Evolutionary conservation across 1,140 invertebrate genomes (phyloP), one percentile per base, ranked within the genome.

Genomic region (Sweltsa coloradensis): DNA sequence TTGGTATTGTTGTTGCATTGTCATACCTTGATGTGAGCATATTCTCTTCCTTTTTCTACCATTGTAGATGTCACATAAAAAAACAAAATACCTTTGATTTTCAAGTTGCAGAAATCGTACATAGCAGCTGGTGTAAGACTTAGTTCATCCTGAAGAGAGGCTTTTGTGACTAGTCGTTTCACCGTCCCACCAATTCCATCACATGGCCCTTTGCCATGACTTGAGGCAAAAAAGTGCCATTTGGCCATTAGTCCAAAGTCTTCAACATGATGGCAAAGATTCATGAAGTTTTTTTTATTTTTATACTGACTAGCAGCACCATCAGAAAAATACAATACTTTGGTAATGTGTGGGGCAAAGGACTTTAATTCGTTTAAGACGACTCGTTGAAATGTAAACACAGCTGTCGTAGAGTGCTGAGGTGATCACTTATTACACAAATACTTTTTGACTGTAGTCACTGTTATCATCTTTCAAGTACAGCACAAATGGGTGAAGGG

Each of bases 291-390:
- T 37, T 60, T 57, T 9, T 41, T 39, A 54, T 59, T 65, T 50
- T 65, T 65, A 47, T 60, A 64, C 46, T 65, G 61, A 25, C 29
- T 45, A 37, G 46, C 53, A 49, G 45, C 49, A 22, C 57, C 60
- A 54, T 63, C 61, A 31, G 50, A 51, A 46, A 63, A 59, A 43
- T 59, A 59, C 47, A 57, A 41, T n/a, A 63, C 50, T 43, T 57
- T 54, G 18, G 26, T 52, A 41, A 57, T 39, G 21, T 47, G 40
- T 11, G 48, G 46, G 36, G 18, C 16, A 19, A 22, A 37, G 18
- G 36, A 37, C 36, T 37, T 37, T 37, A 37, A 19, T 9, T 37
- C 16, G 16, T 37, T 16, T 4, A 37, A 22, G 11, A 37, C 23
- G 23, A 37, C 23, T 22, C 36, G 18, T 22, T 37, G 36, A 47